Evolutionary conservation across 2,113 vertebrate species (phyloP), one percentile per base, ranked within the genome.

Genomic region (Odocoileus hemionus): DNA sequence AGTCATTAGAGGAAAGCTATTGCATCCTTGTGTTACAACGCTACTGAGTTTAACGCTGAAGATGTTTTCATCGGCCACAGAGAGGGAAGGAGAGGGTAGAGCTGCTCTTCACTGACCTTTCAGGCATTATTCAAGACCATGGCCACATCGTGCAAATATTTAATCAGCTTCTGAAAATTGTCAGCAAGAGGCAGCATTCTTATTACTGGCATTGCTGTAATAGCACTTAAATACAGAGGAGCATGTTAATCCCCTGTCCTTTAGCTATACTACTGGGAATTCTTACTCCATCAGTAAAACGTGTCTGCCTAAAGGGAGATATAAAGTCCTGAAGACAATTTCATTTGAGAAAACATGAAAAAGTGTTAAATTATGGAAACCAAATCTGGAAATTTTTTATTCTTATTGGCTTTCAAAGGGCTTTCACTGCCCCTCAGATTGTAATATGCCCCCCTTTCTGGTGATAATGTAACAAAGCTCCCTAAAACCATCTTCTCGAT

Each of bases 91-190:
- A 97, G 33, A 25, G 90, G 55, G 79, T 61, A 47, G 55, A 78
- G 43, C 93, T 98, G 61, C 84, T 97, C 92, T 91, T 96, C 74
- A 67, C 16, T 96, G 85, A 96, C 94, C 80, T 98, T 95, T 94
- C 87, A 78, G 97, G 33, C 89, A 97, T 98, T 96, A 95, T 94
- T 76, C 52, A 98, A 70, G 95, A 30, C 70, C 94, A 21, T 15
- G 89, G 26, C 21, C 93, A 98, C 96, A 96, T 55, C 96, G 97
- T 7, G 17, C 96, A 98, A 98, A 98, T 98, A 97, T 97, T 98
- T 98, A 97, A 97, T 97, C 96, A 98, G 74, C 80, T 84, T 61
- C 95, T 96, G 95, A 98, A 98, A 78, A 97, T 30, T 92, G 57
- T 88, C 95, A 94, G 91, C 91, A 97, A 97, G 55, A 97, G 96